Base-by-base conservation (phyloP, 2,113 vertebrate species). In the Miniopterus natalensis region DNA sequence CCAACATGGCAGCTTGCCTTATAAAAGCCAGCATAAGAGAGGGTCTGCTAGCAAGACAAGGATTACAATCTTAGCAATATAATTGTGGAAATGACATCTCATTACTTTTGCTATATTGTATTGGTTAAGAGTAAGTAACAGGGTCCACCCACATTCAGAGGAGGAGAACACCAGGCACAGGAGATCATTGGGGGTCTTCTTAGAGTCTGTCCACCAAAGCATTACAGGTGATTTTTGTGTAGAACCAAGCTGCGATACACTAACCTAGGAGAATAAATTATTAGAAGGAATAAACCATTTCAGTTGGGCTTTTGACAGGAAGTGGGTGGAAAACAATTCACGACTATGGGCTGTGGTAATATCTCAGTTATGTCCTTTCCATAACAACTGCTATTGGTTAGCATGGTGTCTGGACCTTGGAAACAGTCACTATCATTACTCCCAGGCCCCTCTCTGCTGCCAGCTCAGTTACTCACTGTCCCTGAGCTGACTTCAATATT, bases 111-210 rank as follows among this genome's bases (percentile, higher is more conserved):
- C 73, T 8, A 45, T 66, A 68, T 45, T 88, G 27, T 77, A 15
- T 31, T 78, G 36, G 53, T 77, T 70, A 73, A 59, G 89, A 80
- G 73, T 71, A 92, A 80, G 73, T 71, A 53, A 85, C 8, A 80
- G 68, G 7, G 47, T 11, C 3, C 8, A 2, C 7, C 23, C 63
- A 45, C 14, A 77, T 47, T 71, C 5, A 42, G 71, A 51, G 27
- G 13, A 89, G 47, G 53, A 29, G 18, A 86, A 31, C 66, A 49
- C 20, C 49, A 94, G 25, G 53, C 85, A 36, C 27, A 68, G 10
- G 47, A 27, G 49, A 11, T 94, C 45, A 86, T 7, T 20, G 42
- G 20, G 31, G 21, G 1, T 51, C 42, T 75, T 36, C 42, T 66
- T 57, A 65, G 57, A 87, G 57, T 27, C 45, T 90, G 21, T 81